Conservation (phyloP, 2,797 vertebrate species). For the Ciconia nigra region DNA sequence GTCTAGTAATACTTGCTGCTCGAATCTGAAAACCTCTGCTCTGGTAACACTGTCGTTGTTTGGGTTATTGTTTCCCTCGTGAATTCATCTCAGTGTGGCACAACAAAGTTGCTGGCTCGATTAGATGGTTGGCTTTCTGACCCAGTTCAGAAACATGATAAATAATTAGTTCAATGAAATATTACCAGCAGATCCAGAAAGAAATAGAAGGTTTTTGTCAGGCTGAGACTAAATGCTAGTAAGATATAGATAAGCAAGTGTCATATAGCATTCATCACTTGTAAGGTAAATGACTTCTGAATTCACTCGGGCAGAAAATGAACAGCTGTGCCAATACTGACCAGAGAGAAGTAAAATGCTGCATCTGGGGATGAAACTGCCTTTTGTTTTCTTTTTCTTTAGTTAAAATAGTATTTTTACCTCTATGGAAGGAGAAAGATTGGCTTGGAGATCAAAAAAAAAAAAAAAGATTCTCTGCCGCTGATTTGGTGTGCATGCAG, state of each 20-base stretch:
- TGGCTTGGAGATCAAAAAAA: not conserved
- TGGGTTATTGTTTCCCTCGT: not conserved
- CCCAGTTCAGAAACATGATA: constrained; percentile 60
- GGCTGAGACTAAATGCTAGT: constrained; percentile 66
- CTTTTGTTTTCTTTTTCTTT: not conserved
- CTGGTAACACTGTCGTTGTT: not conserved
- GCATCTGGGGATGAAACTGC: constrained; percentile 48
- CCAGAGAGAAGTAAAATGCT: constrained; percentile 75
- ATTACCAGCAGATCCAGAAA: constrained; percentile 69
- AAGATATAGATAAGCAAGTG: constrained; percentile 67
- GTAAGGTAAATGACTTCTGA: constrained; percentile 80
- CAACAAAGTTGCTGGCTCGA: constrained; percentile 8
- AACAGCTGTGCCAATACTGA: constrained; percentile 87
- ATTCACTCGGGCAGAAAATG: constrained; percentile 87
- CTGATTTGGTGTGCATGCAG: not conserved
- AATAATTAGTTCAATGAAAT: constrained; percentile 74
- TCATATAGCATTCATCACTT: constrained; percentile 78
- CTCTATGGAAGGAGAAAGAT: not conserved
- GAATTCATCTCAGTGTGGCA: not conserved
- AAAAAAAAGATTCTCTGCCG: not conserved
- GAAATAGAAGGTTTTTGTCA: constrained; percentile 68
- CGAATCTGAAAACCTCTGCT: not conserved
- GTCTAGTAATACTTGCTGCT: not conserved
- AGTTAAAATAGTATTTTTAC: constrained; percentile 25
- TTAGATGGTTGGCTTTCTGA: constrained; percentile 38